Evolutionary conservation across 2,888 invertebrate species (phyloP), one percentile per base, ranked within the genome.

Genomic region (Serripes groenlandicus): DNA sequence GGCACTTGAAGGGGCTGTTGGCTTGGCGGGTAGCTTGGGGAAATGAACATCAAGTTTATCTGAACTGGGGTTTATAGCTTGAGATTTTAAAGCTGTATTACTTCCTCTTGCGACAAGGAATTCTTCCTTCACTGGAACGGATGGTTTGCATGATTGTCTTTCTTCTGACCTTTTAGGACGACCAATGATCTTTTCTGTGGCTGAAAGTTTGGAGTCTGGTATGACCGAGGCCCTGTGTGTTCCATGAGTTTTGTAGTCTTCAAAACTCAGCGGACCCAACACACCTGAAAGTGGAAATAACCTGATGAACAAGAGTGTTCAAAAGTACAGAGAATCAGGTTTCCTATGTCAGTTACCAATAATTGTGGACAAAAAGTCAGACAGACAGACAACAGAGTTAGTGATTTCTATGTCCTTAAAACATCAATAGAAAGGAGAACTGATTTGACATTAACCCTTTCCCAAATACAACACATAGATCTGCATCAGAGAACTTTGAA

Each of bases 31-130:
- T n/a, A 81, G 34, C 54, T 74, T 62, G 21, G 82, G 75, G 74
- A 82, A 82, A 71, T 82, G 70, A 30, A 71, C 21, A 75, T 78
- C 82, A 35, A 64, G 66, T 21, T 78, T 60, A 52, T 35, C 34
- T 23, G 23, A 35, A 34, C 4, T 18, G 26, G 4, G 23, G 9
- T 18, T 35, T 11, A 7, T 3, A 1, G n/a, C n/a, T 34, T 30
- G n/a, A n/a, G 18, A 34, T 21, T 34, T 62, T n/a, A 34, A 34
- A 1, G 34, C 28, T 49, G 7, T 21, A 21, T 15, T 21, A 34
- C 21, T 32, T 23, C 66, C 66, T 42, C 66, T 37, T 1, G 42
- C 42, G 3, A 66, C 37, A 9, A 66, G 49, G 18, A 15, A 66
- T 26, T 42, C 66, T 28, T 32, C 3, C 11, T 18, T 28, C 26